A percentile compares a stretch with the other conserved stretches of the same genome.
Conservation (phyloP, 2,113 vertebrate genomes). For the Syrmaticus mikado region DNA sequence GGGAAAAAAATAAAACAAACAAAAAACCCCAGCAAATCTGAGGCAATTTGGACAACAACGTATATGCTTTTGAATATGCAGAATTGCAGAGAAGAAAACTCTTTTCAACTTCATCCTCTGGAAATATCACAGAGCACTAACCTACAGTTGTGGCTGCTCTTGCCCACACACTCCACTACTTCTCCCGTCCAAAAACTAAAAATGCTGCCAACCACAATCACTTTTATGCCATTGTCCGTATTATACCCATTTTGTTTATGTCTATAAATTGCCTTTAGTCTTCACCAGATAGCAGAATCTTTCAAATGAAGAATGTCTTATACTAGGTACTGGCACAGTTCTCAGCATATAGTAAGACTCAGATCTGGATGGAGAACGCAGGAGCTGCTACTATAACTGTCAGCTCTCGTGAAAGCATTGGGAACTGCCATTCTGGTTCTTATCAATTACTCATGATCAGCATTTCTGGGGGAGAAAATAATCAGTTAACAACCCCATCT, state of each 20-base stretch:
- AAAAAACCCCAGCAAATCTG: neutral
- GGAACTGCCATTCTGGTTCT: neutral
- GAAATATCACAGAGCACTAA: neutral
- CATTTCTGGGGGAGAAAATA: neutral
- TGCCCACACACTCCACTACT: rapidly evolving
- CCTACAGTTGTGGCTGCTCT: neutral
- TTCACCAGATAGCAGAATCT: neutral
- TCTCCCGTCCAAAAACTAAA: neutral
- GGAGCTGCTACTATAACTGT: neutral
- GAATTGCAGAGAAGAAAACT: neutral
- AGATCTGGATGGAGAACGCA: neutral
- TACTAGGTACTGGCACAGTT: neutral
- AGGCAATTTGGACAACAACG: neutral
- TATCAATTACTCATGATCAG: neutral
- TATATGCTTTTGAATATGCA: neutral
- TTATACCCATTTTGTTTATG: neutral
- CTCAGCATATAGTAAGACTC: neutral
- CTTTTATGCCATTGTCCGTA: neutral
- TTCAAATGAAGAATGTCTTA: neutral
- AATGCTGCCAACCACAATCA: neutral
- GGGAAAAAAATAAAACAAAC: neutral
- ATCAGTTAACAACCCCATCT: neutral
- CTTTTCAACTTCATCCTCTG: neutral
- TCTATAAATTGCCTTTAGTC: neutral
- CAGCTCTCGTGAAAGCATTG: neutral